Evolutionary conservation across 1,140 invertebrate genomes (phyloP), one percentile per base, ranked within the genome.

Genomic region (Penaeus japonicus): DNA sequence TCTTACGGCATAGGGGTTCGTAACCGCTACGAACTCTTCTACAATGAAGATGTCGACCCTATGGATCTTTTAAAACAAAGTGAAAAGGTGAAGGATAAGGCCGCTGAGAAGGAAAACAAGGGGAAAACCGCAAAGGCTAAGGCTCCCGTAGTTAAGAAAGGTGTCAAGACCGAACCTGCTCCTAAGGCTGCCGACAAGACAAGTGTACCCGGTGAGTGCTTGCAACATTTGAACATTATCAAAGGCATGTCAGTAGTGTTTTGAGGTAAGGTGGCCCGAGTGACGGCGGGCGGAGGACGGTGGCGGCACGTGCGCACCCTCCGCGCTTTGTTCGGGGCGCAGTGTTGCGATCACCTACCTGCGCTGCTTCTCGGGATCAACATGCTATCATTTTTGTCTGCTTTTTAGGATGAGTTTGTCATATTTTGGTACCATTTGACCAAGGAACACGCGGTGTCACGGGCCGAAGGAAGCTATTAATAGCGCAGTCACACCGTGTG

Each of bases 11-110:
- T 98, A 93, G 96, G 96, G 91, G 95, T 97, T 90, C 95, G 95
- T 92, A 99, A 99, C 94, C 96, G 97, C 94, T 98, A 97, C 94
- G 96, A 95, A 93, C 95, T 98, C 93, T 97, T 97, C 93, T 95
- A 97, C 92, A 94, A 95, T 92, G 96, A 96, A 92, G 96, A 95
- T 92, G 94, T 95, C 92, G 97, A 98, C 94, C 96, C 96, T 90
- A 94, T 97, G 92, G 97, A 98, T 96, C 92, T 93, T 97, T 78
- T 91, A 91, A 92, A 95, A 96, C 94, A 94, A 94, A 91, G 96
- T 95, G 91, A 96, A 95, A 92, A 96, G 94, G 97, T 96, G 94
- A 97, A 96, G 93, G 95, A 94, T 92, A 96, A 96, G 94, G 95
- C 96, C 87, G 95, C 95, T 70, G 96, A 97, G 92, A 97, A 97